Evolutionary conservation across 2,888 invertebrate species (phyloP).

Genomic region (Ichneumon xanthorius): DNA sequence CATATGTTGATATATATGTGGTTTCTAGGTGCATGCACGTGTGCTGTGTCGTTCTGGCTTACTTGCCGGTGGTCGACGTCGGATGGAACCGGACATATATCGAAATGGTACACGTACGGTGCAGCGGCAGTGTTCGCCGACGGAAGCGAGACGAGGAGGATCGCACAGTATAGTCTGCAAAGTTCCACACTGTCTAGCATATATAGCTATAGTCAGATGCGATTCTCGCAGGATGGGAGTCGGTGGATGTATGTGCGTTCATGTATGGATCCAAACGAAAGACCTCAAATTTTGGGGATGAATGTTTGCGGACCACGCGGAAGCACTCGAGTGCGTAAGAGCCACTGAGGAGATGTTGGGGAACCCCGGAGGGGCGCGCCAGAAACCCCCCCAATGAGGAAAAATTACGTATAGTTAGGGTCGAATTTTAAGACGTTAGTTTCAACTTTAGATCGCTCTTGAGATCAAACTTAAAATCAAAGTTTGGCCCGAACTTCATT

Average conservation of each 20-base stretch:
- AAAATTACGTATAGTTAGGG: too few species aligned
- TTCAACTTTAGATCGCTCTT: too few species aligned
- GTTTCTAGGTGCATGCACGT: slow-evolving; percentile 39
- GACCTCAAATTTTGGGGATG: too few species aligned
- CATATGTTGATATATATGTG: slow-evolving; percentile 58
- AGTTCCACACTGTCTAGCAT: background rate
- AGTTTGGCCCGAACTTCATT: too few species aligned
- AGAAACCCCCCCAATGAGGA: too few species aligned
- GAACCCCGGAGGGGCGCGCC: too few species aligned
- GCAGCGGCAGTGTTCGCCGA: slow-evolving; percentile 17
- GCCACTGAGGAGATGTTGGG: too few species aligned
- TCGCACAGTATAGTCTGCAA: background rate
- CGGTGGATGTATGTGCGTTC: background rate
- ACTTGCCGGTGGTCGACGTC: slow-evolving; percentile 49
- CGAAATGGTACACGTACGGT: slow-evolving; percentile 25
- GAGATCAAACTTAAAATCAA: too few species aligned
- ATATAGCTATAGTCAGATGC: background rate
- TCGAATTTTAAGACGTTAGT: too few species aligned
- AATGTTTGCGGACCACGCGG: too few species aligned
- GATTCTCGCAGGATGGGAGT: background rate
- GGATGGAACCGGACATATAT: slow-evolving; percentile 28
- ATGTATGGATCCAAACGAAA: too few species aligned
- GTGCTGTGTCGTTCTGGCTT: slow-evolving; percentile 28
- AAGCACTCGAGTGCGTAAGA: too few species aligned
- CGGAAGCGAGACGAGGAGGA: slow-evolving; percentile 27